Conservation (phyloP, 2,113 vertebrate genomes). For the Colius striatus region DNA sequence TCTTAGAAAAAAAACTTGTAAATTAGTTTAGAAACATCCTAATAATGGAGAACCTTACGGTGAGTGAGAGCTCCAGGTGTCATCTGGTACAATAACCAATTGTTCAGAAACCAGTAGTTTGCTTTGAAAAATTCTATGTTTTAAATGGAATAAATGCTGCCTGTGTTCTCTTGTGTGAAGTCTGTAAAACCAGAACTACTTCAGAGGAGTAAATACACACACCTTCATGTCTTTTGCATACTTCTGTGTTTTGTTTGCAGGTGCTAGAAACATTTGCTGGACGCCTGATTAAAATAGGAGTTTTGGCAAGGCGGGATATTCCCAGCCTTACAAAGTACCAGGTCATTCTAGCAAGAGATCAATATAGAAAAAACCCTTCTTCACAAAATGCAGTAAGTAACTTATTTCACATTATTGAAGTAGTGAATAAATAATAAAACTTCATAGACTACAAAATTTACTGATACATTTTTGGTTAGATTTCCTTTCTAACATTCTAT, state of each 20-base stretch:
- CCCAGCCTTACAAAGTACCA: slow-evolving; percentile 90
- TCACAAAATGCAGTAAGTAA: slow-evolving; percentile 76
- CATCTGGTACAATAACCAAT: not conserved
- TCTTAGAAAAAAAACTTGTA: not conserved
- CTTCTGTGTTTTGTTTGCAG: slow-evolving; percentile 70
- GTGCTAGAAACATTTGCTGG: slow-evolving; percentile 87
- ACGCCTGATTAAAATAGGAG: slow-evolving; percentile 83
- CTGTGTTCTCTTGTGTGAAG: not conserved
- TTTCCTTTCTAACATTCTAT: not conserved
- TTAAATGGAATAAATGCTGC: not conserved
- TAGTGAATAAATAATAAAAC: not conserved
- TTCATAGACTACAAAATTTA: not conserved
- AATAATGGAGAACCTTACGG: fast-evolving
- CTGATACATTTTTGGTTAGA: not conserved
- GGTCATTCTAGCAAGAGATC: slow-evolving; percentile 92
- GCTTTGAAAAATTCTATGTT: fast-evolving
- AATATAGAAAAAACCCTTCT: slow-evolving; percentile 91
- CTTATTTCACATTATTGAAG: not conserved
- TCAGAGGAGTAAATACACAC: too few relatives aligned
- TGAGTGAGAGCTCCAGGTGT: not conserved
- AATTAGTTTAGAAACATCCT: not conserved
- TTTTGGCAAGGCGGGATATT: slow-evolving; percentile 83
- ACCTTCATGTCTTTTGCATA: not conserved
- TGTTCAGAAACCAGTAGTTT: not conserved
- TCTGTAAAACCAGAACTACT: not conserved